Evolutionary conservation across 2,888 invertebrate genomes (phyloP), one percentile per base, ranked within the genome.

Genomic region (Trichopoda pennipes): DNA sequence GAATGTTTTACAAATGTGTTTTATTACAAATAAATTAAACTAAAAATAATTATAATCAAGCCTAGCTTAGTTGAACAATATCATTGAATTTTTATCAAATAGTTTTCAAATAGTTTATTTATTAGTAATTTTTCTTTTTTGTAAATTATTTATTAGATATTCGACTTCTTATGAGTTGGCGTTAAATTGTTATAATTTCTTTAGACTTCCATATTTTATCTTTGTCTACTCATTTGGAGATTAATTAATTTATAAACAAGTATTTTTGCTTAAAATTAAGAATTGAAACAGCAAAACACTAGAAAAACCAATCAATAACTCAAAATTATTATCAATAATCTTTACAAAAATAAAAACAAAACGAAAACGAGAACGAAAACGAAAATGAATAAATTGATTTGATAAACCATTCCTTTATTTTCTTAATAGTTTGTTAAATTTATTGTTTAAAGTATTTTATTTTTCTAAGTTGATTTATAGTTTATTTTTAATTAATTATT

Each of bases 301-400:
- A 53, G 10, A 17, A 32, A 68, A 28, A 9, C 55, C 21, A 68
- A 68, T 68, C 68, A 68, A 68, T 68, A 55, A 68, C 42, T 9
- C 12, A 10, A 28, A 64, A 51, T 44, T 47, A 17, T 60, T 76
- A 68, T 53, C 76, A 55, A 0, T 76, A 76, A 69, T 60, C 51
- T 58, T 38, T 49, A 6, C 10, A 17, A 44, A 28, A 44, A 9
- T n/a, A n/a, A n/a, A n/a, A n/a, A n/a, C n/a, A n/a, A n/a, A n/a
- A n/a, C n/a, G n/a, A n/a, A n/a, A n/a, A n/a, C n/a, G n/a, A n/a
- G n/a, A n/a, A n/a, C n/a, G n/a, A n/a, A n/a, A n/a, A n/a, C n/a
- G n/a, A n/a, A n/a, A n/a, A n/a, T n/a, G n/a, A n/a, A n/a, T n/a
- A 35, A 23, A 68, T 60, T 68, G 53, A 60, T 49, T 51, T 53